These are phyloP conservation scores for Labroides dimidiatus DNA, from an alignment of 2,797 vertebrate species.

Conservation along the genomic window DNA sequence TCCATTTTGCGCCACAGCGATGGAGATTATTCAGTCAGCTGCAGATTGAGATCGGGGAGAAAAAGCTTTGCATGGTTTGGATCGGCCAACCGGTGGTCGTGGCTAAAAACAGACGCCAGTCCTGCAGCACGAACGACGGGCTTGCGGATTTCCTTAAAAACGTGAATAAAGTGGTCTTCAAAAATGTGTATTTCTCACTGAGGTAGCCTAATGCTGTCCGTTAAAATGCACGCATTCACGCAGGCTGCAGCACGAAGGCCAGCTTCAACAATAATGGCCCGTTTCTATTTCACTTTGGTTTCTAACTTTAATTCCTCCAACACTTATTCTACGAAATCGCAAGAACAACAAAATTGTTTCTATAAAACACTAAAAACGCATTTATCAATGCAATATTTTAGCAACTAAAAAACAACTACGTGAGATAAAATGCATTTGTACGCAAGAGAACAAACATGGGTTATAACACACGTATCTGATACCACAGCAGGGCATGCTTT, in stretches of 20 bases:
- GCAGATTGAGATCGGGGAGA: conserved; percentile 62
- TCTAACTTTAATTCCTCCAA: conserved; percentile 66
- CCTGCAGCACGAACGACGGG: conserved; percentile 46
- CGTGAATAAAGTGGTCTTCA: conserved; percentile 56
- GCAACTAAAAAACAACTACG: conserved; percentile 53
- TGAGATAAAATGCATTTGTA: conserved; percentile 67
- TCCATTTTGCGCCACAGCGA: conserved; percentile 85
- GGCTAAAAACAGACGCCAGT: conserved; percentile 43
- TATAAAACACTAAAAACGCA: conserved; percentile 33
- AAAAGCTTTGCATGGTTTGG: conserved; percentile 67
- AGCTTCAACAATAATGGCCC: conserved; percentile 39
- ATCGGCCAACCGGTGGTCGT: conserved; percentile 42
- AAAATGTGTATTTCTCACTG: conserved; percentile 58
- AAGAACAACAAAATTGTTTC: conserved; percentile 39
- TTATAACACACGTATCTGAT: conserved; percentile 73
- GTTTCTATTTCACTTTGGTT: conserved; percentile 59
- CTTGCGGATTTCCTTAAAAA: conserved; percentile 47
- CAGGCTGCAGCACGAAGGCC: conserved; percentile 68
- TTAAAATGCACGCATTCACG: conserved; percentile 67
- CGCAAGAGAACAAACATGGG: conserved; percentile 64
- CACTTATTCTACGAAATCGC: conserved; percentile 32
- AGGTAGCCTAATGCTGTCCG: conserved; percentile 65
- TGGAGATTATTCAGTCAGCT: conserved; percentile 80
- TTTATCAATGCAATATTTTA: conserved; percentile 56
- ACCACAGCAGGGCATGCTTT: conserved; percentile 78